Base-by-base conservation (phyloP, 2,888 invertebrate species). In the Halictus quadricinctus region DNA sequence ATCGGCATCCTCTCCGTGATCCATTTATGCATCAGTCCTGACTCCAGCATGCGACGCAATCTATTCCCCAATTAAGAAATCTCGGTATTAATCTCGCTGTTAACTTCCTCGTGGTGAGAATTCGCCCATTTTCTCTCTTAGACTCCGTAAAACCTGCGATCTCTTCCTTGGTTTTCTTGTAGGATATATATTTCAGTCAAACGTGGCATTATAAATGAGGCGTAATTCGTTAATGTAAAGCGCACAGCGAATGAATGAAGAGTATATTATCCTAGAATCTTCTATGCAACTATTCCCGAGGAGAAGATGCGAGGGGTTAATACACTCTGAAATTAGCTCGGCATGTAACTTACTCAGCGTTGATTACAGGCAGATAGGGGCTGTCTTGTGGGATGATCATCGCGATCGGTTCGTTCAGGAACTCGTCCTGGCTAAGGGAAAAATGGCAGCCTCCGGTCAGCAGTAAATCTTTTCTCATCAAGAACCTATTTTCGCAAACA, bases 11-110 rank as follows among this genome's bases (percentile, higher is more conserved):
- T 97, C 54, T 96, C 96, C 46, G 96, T 95, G 85, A 97, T 95
- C 98, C 98, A 98, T 93, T 97, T 97, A 79, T 96, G 96, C 77
- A 98, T 97, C 87, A 98, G 95, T 12, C 98, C 98, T 79, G 97
- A 97, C 94, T 98, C 97, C 92, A 97, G 97, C 95, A 98, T 96
- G 80, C 97, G 96, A 91, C 96, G 96, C 78, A 98, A 96, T 93
- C 98, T 97, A 88, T n/a, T 93, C n/a, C n/a, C 5, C 29, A 70
- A 64, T 29, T 7, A 6, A 64, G 15, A 64, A 64, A 64, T 29
- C 64, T 25, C 2, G 15, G 0, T 60, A 7, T 64, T n/a, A 54
- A 54, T 29, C 64, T 12, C 2, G 29, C 29, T 64, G 10, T 60
- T 54, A 21, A 21, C 13, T 15, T 60, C 5, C 13, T 29, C 13